phyloP scores from a whole-genome alignment of 2,797 vertebrate species.

The Scomberomorus guttatus region DNA sequence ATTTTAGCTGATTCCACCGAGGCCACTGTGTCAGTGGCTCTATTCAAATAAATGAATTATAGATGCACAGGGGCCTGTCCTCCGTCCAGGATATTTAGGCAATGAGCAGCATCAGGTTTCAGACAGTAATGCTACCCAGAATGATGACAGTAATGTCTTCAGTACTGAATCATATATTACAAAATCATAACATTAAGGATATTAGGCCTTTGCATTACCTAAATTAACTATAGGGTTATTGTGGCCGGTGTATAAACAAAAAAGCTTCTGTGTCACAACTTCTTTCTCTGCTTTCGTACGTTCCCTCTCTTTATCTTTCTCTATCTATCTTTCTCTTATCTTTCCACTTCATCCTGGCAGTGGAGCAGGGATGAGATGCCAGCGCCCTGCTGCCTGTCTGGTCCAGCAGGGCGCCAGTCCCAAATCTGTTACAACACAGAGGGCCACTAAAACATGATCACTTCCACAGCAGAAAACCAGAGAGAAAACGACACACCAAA shows the following conservation, averaged over 20 bases:
- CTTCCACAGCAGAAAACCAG: slow-evolving; percentile 46
- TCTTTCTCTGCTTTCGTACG: not conserved
- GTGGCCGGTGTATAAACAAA: not conserved
- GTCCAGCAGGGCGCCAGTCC: slow-evolving; percentile 56
- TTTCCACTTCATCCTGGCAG: slow-evolving; percentile 63
- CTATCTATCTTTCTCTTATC: slow-evolving; percentile 3
- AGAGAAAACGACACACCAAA: slow-evolving; percentile 27
- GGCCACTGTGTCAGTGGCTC: slow-evolving; percentile 43
- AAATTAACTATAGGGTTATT: not conserved
- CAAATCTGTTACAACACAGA: slow-evolving; percentile 54
- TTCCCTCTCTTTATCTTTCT: not conserved
- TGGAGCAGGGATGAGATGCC: slow-evolving; percentile 39
- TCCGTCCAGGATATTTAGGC: slow-evolving; percentile 47
- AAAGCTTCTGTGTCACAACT: too few relatives aligned
- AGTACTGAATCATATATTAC: not conserved
- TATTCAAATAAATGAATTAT: slow-evolving; percentile 69
- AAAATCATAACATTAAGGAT: not conserved
- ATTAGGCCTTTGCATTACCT: not conserved
- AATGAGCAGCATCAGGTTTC: slow-evolving; percentile 49
- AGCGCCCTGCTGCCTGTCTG: slow-evolving; percentile 69
- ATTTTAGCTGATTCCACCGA: slow-evolving; percentile 52
- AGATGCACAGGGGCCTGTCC: slow-evolving; percentile 55
- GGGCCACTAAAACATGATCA: slow-evolving; percentile 30
- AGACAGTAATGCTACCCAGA: slow-evolving; percentile 35
- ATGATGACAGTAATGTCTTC: slow-evolving; percentile 29